Evolutionary conservation across 2,113 vertebrate genomes (phyloP).

Genomic region (Fukomys damarensis): DNA sequence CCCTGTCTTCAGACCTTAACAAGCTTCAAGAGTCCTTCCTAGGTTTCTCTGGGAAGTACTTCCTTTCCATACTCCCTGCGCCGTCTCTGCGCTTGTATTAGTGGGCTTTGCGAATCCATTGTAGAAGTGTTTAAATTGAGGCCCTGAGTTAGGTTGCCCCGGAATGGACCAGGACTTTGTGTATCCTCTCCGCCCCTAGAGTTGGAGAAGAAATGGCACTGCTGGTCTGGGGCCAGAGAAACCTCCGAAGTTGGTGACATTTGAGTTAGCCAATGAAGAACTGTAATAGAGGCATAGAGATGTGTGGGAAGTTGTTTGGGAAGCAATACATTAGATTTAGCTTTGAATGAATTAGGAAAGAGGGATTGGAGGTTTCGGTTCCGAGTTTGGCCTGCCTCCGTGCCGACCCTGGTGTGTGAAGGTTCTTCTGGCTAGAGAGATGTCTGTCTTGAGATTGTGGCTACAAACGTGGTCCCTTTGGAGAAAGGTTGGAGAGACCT

Average conservation of each 20-base stretch:
- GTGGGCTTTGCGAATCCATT: constrained; percentile 41
- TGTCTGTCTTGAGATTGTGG: background rate
- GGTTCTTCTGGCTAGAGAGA: background rate
- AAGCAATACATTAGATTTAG: constrained; percentile 9
- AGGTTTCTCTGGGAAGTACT: constrained; percentile 18
- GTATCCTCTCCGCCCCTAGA: background rate
- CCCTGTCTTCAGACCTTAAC: background rate
- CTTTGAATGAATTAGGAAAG: background rate
- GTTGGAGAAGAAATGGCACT: constrained; percentile 27
- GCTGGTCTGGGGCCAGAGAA: background rate
- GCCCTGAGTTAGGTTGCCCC: background rate
- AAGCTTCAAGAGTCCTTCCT: background rate
- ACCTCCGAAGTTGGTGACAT: constrained; percentile 47
- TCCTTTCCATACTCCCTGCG: background rate
- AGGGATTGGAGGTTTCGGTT: background rate
- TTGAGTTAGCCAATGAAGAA: constrained; percentile 40
- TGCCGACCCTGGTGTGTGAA: background rate
- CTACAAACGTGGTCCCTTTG: background rate
- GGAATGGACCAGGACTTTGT: constrained; percentile 6
- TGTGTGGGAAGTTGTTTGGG: background rate
- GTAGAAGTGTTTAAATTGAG: constrained; percentile 41
- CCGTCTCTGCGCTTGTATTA: background rate
- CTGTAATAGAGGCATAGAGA: background rate
- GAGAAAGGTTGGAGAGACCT: background rate
- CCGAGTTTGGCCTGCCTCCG: background rate